These are phyloP conservation scores for Entomobrya proxima DNA, from an alignment of 2,888 invertebrate species.

Conservation along the genomic window DNA sequence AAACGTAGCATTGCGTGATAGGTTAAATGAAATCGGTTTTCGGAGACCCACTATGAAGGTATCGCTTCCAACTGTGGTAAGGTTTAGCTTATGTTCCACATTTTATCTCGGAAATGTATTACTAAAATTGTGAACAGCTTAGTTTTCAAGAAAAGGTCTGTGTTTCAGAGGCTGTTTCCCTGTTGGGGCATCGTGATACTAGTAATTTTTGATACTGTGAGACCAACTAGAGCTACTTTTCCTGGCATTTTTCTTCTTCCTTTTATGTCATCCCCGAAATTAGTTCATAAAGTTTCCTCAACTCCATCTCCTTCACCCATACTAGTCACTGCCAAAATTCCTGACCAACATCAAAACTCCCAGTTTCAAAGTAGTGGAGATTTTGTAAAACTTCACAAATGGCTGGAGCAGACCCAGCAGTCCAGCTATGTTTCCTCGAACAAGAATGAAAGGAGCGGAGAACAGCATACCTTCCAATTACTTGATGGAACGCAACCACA, in stretches of 20 bases:
- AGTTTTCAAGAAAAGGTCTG: neutral
- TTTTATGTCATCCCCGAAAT: conserved; percentile 29
- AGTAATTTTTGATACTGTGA: conserved; percentile 7
- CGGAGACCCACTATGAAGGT: conserved; percentile 46
- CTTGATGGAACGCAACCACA: neutral
- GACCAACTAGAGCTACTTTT: conserved; percentile 29
- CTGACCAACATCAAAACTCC: neutral
- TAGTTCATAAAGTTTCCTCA: neutral
- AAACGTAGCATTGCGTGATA: too few species aligned
- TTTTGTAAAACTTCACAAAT: conserved; percentile 30
- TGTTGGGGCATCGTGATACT: conserved; percentile 63
- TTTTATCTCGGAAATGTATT: neutral
- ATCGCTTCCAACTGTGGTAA: conserved; percentile 41
- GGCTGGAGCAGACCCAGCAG: neutral
- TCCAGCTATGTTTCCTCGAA: neutral
- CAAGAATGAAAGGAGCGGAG: neutral
- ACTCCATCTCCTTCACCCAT: neutral
- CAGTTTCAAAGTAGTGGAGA: conserved; percentile 20
- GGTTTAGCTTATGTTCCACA: neutral
- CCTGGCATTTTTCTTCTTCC: conserved; percentile 44
- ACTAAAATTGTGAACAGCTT: too few species aligned
- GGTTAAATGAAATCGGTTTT: conserved; percentile 7
- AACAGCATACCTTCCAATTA: neutral
- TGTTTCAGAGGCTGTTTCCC: neutral
- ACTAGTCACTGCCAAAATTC: neutral